These are phyloP conservation scores for Papilio aristodemus DNA, from an alignment of 1,140 invertebrate species.

Conservation along the genomic window DNA sequence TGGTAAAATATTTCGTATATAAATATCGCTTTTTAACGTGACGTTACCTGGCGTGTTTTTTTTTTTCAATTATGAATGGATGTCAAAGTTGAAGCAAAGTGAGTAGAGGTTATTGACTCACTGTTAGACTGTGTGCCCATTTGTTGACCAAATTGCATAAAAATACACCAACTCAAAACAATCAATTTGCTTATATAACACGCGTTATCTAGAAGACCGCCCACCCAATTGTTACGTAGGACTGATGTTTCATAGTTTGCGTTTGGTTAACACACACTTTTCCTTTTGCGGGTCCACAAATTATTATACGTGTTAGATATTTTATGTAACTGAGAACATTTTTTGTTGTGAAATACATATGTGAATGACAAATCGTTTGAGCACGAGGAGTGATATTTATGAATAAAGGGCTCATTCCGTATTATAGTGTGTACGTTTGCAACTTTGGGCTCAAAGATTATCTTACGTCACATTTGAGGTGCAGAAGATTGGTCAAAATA, in stretches of 20 bases:
- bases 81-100: constrained; percentile 4
- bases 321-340: constrained; percentile 15
- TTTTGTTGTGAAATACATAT: constrained; percentile 6
- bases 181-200: constrained; percentile 16
- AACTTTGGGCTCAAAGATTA: no score
- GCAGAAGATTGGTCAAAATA: no score
- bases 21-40: no score
- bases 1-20: no score
- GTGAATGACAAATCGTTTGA: not conserved
- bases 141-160: constrained; percentile 11
- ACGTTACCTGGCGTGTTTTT: no score
- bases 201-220: constrained; percentile 16
- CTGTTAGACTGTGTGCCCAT: constrained; percentile 1
- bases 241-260: constrained; percentile 15
- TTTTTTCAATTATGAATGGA: not conserved
- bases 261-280: constrained; percentile 17
- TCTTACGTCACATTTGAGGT: no score
- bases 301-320: not conserved
- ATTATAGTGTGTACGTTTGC: no score
- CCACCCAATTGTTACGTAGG: constrained; percentile 16
- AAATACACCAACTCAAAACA: constrained; percentile 10
- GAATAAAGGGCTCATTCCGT: not conserved
- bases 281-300: constrained; percentile 6
- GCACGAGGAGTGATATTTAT: no score
- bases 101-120: not conserved